Conservation (phyloP, 1,140 invertebrate genomes). For the fruit fly (Drosophila melanogaster) region DNA sequence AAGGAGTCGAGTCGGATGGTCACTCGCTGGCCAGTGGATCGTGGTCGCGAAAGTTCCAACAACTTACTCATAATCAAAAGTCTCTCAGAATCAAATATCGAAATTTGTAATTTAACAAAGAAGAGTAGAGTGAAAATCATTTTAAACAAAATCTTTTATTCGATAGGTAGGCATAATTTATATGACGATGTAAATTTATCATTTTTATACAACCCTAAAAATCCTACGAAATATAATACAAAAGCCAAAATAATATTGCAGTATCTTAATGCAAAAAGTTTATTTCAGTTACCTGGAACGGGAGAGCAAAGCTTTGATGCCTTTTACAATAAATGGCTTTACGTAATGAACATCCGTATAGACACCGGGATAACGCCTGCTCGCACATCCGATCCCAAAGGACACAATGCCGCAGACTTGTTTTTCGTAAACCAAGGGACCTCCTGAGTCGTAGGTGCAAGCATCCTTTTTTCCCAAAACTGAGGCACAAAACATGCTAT, state of each 20-base stretch:
- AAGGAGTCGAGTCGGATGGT: slow-evolving; percentile 10
- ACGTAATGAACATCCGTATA: slow-evolving; percentile 65
- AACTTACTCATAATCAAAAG: slow-evolving; percentile 53
- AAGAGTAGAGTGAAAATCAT: too few species aligned
- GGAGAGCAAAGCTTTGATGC: slow-evolving; percentile 7
- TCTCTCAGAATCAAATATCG: background rate
- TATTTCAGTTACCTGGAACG: background rate
- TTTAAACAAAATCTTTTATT: too few species aligned
- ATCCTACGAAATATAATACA: too few species aligned
- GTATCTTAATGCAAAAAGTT: too few species aligned
- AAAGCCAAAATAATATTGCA: too few species aligned
- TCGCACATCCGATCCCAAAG: slow-evolving; percentile 69
- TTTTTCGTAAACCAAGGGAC: slow-evolving; percentile 41
- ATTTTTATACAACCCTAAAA: too few species aligned
- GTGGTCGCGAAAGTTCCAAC: slow-evolving; percentile 46
- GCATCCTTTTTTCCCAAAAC: slow-evolving; percentile 54
- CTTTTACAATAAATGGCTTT: slow-evolving; percentile 57
- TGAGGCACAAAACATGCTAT: slow-evolving; percentile 67
- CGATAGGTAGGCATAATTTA: too few species aligned
- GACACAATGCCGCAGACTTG: slow-evolving; percentile 73
- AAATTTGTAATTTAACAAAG: too few species aligned
- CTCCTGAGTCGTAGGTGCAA: slow-evolving; percentile 68
- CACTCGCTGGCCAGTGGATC: background rate
- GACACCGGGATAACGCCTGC: slow-evolving; percentile 58
- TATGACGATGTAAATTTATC: too few species aligned